Base-by-base conservation (phyloP, 2,797 vertebrate genomes). In the Arremon aurantiirostris region DNA sequence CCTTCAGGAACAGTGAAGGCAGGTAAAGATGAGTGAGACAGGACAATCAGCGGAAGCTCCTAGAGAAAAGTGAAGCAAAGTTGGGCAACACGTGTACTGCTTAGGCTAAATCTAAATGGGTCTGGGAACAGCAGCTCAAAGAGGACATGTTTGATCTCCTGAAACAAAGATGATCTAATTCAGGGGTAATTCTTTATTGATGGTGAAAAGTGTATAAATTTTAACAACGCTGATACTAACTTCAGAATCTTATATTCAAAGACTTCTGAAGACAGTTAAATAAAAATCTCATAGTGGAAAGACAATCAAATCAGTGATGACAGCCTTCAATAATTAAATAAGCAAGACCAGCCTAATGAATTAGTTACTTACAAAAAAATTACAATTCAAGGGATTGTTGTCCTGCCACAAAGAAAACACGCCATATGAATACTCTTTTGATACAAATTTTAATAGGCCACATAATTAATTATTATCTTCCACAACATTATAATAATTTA, bases 391-490 rank as follows among this genome's bases (percentile, higher is more conserved):
- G 22, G 2, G 28, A 64, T 20, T 82, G n/a, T 2, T 89, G 20
- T 37, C 82, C 42, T 27, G 12, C 11, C 69, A 75, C 26, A 69
- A 8, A 65, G n/a, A 66, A 89, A 81, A 55, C 6, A 30, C 60
- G 78, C 15, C 32, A 60, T 4, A 55, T 5, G 59, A 83, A 88
- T 41, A 73, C 9, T 17, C 23, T 6, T 90, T 84, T 78, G 22
- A 64, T 89, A 89, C 24, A 91, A 76, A 95, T 83, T 94, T 95
- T 83, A 61, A 90, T 90, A 61, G 52, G 39, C 9, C 42, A 59
- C 19, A 5, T 59, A 55, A 89, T 93, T 68, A 26, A 72, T 44
- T 70, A 57, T 70, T 57, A 50, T 49, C n/a, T 82, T 61, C 82
- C 24, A 78, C 9, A 68, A 68, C 5, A 37, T 18, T 49, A 3